Evolutionary conservation across 64 coral and sea anemone genomes (phyloP).

Genomic region (Stylophora pistillata): DNA sequence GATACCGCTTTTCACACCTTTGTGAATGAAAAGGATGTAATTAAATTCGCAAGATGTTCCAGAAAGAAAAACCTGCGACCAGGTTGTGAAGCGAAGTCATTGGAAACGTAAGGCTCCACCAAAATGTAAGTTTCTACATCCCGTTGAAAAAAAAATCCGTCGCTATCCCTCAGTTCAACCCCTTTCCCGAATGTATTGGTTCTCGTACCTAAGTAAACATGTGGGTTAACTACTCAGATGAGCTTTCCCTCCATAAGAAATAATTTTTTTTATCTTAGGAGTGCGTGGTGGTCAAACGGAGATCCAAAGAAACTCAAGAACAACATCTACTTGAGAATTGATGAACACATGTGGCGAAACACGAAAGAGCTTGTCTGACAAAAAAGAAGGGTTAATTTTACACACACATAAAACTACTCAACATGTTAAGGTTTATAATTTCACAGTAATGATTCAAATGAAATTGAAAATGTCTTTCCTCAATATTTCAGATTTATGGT

Average conservation of each 20-base stretch:
- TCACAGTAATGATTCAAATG: background rate
- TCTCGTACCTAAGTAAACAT: too few relatives aligned
- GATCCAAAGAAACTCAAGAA: background rate
- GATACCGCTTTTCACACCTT: conserved; percentile 38
- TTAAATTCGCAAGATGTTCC: conserved; percentile 16
- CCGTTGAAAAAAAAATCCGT: background rate
- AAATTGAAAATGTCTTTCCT: background rate
- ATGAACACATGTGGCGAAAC: background rate
- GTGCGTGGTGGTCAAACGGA: background rate
- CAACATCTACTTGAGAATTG: background rate
- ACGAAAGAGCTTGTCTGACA: background rate
- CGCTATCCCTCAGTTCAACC: too few relatives aligned
- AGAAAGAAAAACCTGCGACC: background rate
- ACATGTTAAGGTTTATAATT: background rate
- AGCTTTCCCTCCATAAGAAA: too few relatives aligned
- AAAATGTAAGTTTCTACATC: background rate
- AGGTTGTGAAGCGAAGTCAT: background rate
- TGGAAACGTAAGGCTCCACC: background rate
- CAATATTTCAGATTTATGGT: background rate
- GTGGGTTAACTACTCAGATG: too few relatives aligned
- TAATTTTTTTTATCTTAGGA: too few relatives aligned
- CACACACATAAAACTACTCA: background rate
- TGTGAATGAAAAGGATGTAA: conserved; percentile 17
- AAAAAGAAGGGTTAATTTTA: conserved; percentile 7
- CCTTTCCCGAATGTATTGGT: too few relatives aligned